A percentile compares a stretch with the other conserved stretches of the same genome.
These are phyloP conservation scores for Arothron firmamentum DNA, from an alignment of 2,113 vertebrate genomes.

Conservation along the genomic window DNA sequence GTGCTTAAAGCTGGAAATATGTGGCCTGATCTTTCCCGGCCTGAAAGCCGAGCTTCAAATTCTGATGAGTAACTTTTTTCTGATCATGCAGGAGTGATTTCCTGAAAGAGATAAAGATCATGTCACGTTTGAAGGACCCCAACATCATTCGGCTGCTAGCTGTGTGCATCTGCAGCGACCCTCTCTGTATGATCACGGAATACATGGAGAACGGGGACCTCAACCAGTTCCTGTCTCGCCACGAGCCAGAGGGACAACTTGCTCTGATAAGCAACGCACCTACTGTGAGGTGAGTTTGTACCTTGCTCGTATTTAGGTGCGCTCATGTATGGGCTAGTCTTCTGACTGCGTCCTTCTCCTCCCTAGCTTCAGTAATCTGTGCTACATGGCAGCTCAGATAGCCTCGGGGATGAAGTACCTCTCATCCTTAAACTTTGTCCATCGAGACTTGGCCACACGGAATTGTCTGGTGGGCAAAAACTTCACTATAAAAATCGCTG, in stretches of 20 bases:
- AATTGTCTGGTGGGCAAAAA: conserved; percentile 96
- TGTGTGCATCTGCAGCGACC: conserved; percentile 90
- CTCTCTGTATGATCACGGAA: conserved; percentile 97
- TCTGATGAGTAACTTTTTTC: background rate
- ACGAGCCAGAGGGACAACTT: conserved; percentile 76
- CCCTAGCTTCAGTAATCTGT: conserved; percentile 82
- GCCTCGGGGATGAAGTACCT: conserved; percentile 98
- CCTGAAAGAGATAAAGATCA: conserved; percentile 99
- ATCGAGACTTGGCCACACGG: conserved; percentile 92
- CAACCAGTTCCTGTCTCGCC: conserved; percentile 96
- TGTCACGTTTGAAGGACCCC: conserved; percentile 95
- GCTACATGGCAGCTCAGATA: conserved; percentile 92
- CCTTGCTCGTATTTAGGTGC: background rate
- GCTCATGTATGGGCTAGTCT: background rate
- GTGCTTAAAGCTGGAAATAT: conserved; percentile 57
- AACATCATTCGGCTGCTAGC: conserved; percentile 95
- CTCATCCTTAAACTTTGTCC: conserved; percentile 95
- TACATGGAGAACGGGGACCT: conserved; percentile 99
- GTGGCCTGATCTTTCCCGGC: background rate
- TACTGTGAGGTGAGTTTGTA: conserved; percentile 80
- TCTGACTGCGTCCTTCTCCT: background rate
- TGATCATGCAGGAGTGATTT: conserved; percentile 87
- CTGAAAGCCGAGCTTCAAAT: background rate
- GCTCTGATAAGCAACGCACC: conserved; percentile 57
- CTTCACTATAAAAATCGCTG: conserved; percentile 98